These are phyloP conservation scores for Apeltes quadracus DNA, from an alignment of 2,113 vertebrate genomes.

Conservation along the genomic window DNA sequence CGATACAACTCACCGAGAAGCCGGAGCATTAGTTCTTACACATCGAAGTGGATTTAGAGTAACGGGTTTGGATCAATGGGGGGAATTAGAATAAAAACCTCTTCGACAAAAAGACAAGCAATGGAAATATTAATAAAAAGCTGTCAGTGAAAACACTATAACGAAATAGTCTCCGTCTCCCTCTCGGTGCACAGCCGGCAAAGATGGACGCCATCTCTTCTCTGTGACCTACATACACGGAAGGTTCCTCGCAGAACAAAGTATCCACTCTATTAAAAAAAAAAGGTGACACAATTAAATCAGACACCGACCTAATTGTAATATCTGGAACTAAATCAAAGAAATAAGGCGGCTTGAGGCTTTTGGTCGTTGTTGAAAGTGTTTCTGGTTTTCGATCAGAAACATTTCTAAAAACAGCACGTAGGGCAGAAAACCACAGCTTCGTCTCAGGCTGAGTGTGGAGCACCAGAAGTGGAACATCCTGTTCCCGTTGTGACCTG, in stretches of 20 bases:
- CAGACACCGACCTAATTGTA: neutral
- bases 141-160: neutral
- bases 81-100: too few species aligned
- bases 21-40: constrained; percentile 23
- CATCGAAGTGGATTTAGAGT: constrained; percentile 27
- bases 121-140: too few species aligned
- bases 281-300: constrained; percentile 53
- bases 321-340: constrained; percentile 42
- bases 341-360: neutral
- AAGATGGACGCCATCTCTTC: constrained; percentile 37
- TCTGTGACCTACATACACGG: constrained; percentile 61
- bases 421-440: constrained; percentile 30
- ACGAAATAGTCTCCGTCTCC: neutral
- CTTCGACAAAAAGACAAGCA: too few species aligned
- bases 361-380: constrained; percentile 11
- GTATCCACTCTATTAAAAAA: constrained; percentile 20
- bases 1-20: constrained; percentile 21
- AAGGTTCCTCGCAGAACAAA: constrained; percentile 38
- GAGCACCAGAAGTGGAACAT: constrained; percentile 48
- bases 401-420: constrained; percentile 36
- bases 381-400: constrained; percentile 32
- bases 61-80: too few species aligned
- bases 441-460: constrained; percentile 24
- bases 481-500: constrained; percentile 50
- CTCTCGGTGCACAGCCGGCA: constrained; percentile 19